These are phyloP conservation scores for Tetraodon nigroviridis DNA, from an alignment of 2,113 vertebrate genomes.

Conservation along the genomic window DNA sequence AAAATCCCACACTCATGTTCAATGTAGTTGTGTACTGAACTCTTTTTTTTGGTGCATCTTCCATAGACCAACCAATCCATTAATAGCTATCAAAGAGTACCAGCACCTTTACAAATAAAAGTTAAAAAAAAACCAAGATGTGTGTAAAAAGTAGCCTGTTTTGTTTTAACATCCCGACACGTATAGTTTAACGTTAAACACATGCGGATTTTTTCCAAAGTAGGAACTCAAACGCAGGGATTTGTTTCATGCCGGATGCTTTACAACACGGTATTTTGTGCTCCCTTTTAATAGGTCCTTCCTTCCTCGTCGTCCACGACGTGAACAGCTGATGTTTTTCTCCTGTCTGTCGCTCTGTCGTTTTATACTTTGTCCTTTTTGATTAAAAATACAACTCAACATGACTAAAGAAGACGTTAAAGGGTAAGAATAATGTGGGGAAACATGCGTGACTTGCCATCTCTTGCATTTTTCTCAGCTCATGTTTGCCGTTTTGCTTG, in stretches of 20 bases:
- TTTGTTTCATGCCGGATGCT: slow-evolving; percentile 60
- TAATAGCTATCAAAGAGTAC: background rate
- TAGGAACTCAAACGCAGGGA: slow-evolving; percentile 32
- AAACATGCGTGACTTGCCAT: background rate
- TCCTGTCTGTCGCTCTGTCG: slow-evolving; percentile 16
- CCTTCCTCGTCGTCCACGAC: slow-evolving; percentile 46
- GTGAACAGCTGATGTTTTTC: slow-evolving; percentile 55
- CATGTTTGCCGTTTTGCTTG: background rate
- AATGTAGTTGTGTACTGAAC: background rate
- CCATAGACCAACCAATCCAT: background rate
- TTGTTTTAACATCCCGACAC: too few species aligned
- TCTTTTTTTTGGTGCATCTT: background rate
- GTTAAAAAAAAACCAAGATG: background rate
- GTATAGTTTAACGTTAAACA: too few species aligned
- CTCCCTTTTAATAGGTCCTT: slow-evolving; percentile 48
- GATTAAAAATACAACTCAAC: slow-evolving; percentile 18
- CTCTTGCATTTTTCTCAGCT: background rate
- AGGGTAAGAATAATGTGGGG: slow-evolving; percentile 60
- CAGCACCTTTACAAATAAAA: background rate
- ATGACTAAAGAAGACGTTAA: slow-evolving; percentile 74
- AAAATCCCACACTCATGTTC: slow-evolving; percentile 15
- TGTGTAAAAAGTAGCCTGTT: too few species aligned
- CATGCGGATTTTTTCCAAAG: background rate
- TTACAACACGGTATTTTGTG: slow-evolving; percentile 25
- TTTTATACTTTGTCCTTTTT: slow-evolving; percentile 5